A percentile compares a stretch with the other conserved stretches of the same genome.
These are phyloP conservation scores for Ditylenchus weischeri DNA, from an alignment of 2,888 invertebrate species.

Conservation along the genomic window DNA sequence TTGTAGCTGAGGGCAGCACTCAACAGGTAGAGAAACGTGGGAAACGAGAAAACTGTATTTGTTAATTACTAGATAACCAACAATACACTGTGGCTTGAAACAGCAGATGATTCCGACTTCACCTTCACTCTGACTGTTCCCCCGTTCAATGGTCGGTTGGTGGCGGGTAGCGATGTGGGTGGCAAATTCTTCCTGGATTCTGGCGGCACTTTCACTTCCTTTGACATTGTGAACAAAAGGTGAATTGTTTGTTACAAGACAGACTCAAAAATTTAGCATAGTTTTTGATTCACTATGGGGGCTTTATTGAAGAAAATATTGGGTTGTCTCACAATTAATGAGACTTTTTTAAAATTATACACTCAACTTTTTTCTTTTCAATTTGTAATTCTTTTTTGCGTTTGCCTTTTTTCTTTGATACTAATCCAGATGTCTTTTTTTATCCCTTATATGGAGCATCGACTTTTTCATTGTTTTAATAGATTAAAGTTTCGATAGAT, in stretches of 20 bases:
- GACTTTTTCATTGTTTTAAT: too few relatives aligned
- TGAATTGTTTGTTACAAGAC: neutral
- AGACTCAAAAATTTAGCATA: too few relatives aligned
- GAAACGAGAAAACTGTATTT: neutral
- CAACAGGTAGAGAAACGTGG: slow-evolving; percentile 34
- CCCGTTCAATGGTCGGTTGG: slow-evolving; percentile 43
- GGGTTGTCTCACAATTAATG: too few relatives aligned
- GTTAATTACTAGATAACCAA: slow-evolving; percentile 34
- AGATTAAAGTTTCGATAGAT: too few relatives aligned
- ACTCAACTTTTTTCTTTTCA: too few relatives aligned
- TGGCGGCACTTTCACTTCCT: slow-evolving; percentile 32
- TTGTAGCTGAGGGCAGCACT: slow-evolving; percentile 50
- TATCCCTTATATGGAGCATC: too few relatives aligned
- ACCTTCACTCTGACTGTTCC: slow-evolving; percentile 45
- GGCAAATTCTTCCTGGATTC: slow-evolving; percentile 20
- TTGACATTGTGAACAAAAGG: slow-evolving; percentile 33
- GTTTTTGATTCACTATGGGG: too few relatives aligned
- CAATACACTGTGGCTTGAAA: slow-evolving; percentile 39
- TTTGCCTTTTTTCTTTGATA: too few relatives aligned
- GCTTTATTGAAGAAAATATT: too few relatives aligned
- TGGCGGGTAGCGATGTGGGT: slow-evolving; percentile 26
- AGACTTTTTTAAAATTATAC: too few relatives aligned
- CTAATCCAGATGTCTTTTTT: too few relatives aligned
- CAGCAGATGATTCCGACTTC: slow-evolving; percentile 52
- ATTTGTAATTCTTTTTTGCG: too few relatives aligned